These are phyloP conservation scores for Indri indri DNA, from an alignment of 2,113 vertebrate species.

Conservation along the genomic window DNA sequence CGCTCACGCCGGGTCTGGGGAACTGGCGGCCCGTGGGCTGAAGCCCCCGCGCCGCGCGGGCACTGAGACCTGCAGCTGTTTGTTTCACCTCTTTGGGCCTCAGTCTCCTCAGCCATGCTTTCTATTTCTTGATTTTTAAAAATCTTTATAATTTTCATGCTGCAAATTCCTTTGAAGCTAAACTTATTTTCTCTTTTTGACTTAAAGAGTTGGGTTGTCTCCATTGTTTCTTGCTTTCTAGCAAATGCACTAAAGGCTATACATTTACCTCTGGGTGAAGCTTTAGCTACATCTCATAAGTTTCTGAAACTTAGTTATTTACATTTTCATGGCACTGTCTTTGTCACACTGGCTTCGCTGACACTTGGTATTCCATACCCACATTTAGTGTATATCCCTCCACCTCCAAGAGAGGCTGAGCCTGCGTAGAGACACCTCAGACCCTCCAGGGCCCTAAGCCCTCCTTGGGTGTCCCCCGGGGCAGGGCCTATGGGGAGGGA, in stretches of 20 bases:
- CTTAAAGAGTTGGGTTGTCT: not conserved
- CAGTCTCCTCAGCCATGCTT: not conserved
- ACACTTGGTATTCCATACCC: not conserved
- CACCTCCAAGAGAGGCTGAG: not conserved
- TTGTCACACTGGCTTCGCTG: not conserved
- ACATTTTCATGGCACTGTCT: not conserved
- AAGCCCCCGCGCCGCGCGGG: fast-evolving
- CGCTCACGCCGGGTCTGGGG: not conserved
- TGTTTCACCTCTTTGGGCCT: not conserved
- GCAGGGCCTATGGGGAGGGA: not conserved
- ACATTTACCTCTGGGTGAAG: conserved; percentile 56
- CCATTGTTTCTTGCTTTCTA: not conserved
- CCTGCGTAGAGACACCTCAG: not conserved
- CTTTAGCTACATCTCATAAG: conserved; percentile 30
- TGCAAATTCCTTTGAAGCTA: not conserved
- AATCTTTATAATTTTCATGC: not conserved
- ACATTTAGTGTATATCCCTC: not conserved
- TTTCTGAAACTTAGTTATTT: not conserved
- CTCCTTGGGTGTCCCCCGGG: not conserved
- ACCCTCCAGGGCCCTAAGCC: no score
- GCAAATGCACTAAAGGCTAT: conserved; percentile 30
- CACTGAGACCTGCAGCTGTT: fast-evolving
- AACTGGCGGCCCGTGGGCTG: fast-evolving
- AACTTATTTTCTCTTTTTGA: not conserved
- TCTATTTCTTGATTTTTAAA: not conserved